Conservation (phyloP, 2,888 invertebrate genomes). For the Drosophila meridionalis region DNA sequence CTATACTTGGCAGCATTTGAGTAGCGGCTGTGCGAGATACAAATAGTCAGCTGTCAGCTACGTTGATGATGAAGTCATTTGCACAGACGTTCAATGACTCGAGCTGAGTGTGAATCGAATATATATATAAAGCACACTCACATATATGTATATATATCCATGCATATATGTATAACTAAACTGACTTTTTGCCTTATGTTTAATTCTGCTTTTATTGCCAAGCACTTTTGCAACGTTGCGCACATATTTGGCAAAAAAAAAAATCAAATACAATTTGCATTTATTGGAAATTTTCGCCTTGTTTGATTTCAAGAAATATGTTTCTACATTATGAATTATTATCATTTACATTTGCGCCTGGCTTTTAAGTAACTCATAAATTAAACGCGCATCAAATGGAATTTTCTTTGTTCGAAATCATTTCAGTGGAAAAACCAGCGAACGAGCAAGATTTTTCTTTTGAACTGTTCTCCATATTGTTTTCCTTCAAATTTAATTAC, state of each 20-base stretch:
- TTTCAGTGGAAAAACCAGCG: constrained; percentile 2
- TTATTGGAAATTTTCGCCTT: constrained; percentile 31
- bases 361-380: constrained; percentile 37
- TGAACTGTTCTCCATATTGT: neutral
- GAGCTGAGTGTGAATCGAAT: constrained; percentile 31
- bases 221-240: constrained; percentile 31
- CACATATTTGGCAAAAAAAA: constrained; percentile 55
- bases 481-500: neutral
- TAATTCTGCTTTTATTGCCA: constrained; percentile 42
- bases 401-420: constrained; percentile 19
- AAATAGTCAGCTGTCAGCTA: constrained; percentile 48
- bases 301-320: constrained; percentile 20
- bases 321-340: constrained; percentile 31
- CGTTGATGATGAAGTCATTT: constrained; percentile 64
- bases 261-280: constrained; percentile 50
- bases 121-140: constrained; percentile 1
- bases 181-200: constrained; percentile 20
- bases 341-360: constrained; percentile 17
- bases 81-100: constrained; percentile 66
- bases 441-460: constrained; percentile 1
- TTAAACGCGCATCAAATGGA: constrained; percentile 31
- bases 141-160: neutral
- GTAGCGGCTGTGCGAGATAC: constrained; percentile 33
- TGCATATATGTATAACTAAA: neutral
- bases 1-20: constrained; percentile 29